phyloP scores from a whole-genome alignment of 1,140 invertebrate species.

The Contarinia nasturtii region DNA sequence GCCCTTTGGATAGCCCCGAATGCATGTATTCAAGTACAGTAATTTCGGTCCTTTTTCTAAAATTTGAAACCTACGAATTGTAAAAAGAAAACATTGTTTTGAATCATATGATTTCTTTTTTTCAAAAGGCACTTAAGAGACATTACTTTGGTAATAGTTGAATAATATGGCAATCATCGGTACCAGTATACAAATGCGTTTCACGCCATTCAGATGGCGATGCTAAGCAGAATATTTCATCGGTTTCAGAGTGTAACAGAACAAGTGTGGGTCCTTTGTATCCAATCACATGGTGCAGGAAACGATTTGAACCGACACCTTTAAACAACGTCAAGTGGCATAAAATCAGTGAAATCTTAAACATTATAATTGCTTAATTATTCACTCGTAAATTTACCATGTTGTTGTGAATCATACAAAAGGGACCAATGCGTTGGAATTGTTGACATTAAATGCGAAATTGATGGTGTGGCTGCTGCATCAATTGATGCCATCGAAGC shows the following conservation, averaged over 20 bases:
- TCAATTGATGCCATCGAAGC: no score
- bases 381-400: no score
- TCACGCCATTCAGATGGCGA: conserved; percentile 70
- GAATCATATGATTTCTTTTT: background rate
- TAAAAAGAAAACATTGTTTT: conserved; percentile 4
- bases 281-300: conserved; percentile 67
- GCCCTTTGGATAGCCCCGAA: conserved; percentile 68
- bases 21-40: conserved; percentile 63
- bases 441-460: conserved; percentile 39
- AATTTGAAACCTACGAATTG: conserved; percentile 36
- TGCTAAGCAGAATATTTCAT: conserved; percentile 55
- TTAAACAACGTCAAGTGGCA: no score
- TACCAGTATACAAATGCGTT: conserved; percentile 66
- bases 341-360: no score
- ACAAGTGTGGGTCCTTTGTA: conserved; percentile 69
- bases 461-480: conserved; percentile 30
- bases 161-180: conserved; percentile 51
- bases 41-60: conserved; percentile 53
- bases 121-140: no score
- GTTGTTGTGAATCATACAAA: conserved; percentile 63
- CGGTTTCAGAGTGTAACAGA: conserved; percentile 45
- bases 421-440: conserved; percentile 63
- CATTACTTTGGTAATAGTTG: conserved; percentile 62
- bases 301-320: conserved; percentile 69
- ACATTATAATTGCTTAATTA: no score